Evolutionary conservation across 2,888 invertebrate species (phyloP).

Genomic region (Lordiphosa andalusiaca): DNA sequence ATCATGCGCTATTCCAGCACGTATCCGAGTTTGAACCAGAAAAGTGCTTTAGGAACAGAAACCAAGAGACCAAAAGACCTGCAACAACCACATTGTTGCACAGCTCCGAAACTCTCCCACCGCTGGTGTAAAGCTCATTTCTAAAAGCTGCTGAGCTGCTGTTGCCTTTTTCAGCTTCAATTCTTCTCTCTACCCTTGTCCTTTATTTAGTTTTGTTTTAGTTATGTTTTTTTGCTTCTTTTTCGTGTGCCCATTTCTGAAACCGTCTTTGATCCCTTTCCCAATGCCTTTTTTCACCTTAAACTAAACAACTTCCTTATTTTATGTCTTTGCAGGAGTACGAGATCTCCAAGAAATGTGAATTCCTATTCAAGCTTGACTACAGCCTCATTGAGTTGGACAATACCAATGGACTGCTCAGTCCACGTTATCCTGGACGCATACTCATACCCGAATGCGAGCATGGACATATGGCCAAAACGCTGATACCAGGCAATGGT

Average conservation of each 20-base stretch:
- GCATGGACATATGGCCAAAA: constrained; percentile 74
- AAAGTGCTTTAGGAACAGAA: too few species aligned
- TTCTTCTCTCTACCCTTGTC: too few species aligned
- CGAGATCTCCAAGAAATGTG: constrained; percentile 83
- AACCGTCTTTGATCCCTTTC: not conserved
- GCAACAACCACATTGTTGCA: too few species aligned
- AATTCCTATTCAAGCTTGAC: constrained; percentile 85
- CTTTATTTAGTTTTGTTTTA: too few species aligned
- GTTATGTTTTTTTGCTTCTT: too few species aligned
- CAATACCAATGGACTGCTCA: constrained; percentile 85
- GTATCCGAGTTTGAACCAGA: too few species aligned
- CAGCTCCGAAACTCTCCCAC: too few species aligned
- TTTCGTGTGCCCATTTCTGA: not conserved
- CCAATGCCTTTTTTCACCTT: not conserved
- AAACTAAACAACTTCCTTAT: not conserved
- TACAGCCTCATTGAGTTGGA: constrained; percentile 85
- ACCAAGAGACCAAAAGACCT: too few species aligned
- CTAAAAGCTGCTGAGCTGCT: too few species aligned
- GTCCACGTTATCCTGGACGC: constrained; percentile 86
- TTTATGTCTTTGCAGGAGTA: constrained; percentile 81
- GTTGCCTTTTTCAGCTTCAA: too few species aligned
- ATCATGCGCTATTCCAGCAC: too few species aligned
- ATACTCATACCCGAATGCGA: constrained; percentile 85
- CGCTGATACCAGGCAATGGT: constrained; percentile 58
- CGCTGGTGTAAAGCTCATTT: too few species aligned